These are phyloP conservation scores for Epizoanthus illoricatus DNA, from an alignment of 92 coral and sea anemone species.

Conservation along the genomic window DNA sequence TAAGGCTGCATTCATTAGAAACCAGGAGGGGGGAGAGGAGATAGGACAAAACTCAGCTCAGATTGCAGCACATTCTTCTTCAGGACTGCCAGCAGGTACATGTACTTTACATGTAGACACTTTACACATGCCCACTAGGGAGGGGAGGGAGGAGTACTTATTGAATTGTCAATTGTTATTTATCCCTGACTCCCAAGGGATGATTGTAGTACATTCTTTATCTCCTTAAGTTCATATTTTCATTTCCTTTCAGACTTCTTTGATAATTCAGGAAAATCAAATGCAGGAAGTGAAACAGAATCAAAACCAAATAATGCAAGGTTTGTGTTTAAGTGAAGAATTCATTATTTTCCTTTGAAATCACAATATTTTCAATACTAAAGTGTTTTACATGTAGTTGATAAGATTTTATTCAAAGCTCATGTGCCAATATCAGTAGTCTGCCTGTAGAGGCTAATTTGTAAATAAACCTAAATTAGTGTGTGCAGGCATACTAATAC, in stretches of 20 bases:
- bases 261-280: constrained; percentile 52
- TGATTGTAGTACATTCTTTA: neutral
- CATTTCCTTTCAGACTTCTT: constrained; percentile 70
- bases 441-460: too few species aligned
- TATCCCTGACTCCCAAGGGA: too few species aligned
- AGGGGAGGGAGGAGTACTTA: neutral
- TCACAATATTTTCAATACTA: too few species aligned
- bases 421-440: too few species aligned
- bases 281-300: constrained; percentile 35
- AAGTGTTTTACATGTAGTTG: too few species aligned
- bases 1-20: too few species aligned
- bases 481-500: too few species aligned
- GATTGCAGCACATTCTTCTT: constrained; percentile 3
- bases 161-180: neutral
- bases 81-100: constrained; percentile 82
- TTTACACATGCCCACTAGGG: neutral
- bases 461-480: too few species aligned
- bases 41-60: constrained; percentile 18
- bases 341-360: too few species aligned
- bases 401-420: too few species aligned
- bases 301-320: constrained; percentile 24
- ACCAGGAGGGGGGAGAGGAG: too few species aligned
- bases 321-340: neutral
- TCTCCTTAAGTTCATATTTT: neutral
- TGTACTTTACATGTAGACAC: constrained; percentile 32